Evolutionary conservation across 2,797 vertebrate genomes (phyloP).

Genomic region (Pithecia hirsuta): DNA sequence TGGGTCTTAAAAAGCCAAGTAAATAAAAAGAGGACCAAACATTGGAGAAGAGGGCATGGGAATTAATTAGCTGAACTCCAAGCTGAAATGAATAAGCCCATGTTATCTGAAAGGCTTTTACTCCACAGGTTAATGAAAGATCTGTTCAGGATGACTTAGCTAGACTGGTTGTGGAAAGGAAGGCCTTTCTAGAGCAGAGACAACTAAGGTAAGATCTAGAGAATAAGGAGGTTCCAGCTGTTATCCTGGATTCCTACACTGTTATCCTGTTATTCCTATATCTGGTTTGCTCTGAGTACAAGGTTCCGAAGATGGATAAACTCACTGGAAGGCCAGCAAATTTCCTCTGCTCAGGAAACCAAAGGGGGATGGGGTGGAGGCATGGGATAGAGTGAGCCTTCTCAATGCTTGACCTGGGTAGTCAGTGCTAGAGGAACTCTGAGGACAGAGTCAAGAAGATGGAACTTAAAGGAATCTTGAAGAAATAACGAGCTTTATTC

Average conservation of each 20-base stretch:
- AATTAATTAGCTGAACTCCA: background rate
- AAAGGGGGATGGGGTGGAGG: fast-evolving
- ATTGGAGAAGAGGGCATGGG: background rate
- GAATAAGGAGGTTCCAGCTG: background rate
- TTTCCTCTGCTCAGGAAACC: background rate
- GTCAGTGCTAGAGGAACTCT: background rate
- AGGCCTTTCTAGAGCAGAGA: background rate
- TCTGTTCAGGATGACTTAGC: background rate
- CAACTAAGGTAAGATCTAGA: background rate
- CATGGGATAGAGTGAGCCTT: background rate
- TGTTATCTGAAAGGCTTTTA: background rate
- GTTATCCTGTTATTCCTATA: no score
- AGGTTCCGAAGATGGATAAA: background rate
- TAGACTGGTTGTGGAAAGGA: background rate
- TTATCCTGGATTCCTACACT: no score
- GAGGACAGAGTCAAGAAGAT: background rate
- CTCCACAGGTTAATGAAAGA: background rate
- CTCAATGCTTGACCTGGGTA: background rate
- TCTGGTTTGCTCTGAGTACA: no score
- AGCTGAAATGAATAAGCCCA: background rate
- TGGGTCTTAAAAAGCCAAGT: background rate
- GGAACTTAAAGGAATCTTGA: background rate
- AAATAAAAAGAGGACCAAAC: background rate
- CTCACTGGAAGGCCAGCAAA: background rate
- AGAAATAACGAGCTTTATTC: background rate